These are phyloP conservation scores for Andrena bicolor DNA, from an alignment of 2,888 invertebrate genomes.

Conservation along the genomic window DNA sequence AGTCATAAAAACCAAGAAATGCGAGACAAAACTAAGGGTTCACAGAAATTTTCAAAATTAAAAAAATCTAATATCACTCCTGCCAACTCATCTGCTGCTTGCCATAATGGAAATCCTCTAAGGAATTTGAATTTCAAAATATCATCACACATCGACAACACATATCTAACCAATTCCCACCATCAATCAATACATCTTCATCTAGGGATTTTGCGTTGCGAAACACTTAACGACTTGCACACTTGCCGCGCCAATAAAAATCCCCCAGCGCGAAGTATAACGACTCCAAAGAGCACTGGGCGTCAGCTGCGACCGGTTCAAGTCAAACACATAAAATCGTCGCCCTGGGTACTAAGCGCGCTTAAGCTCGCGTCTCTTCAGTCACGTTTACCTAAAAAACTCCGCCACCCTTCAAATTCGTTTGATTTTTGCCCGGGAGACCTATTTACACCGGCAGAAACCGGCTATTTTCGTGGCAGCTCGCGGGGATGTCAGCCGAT, in stretches of 20 bases:
- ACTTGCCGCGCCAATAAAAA: background rate
- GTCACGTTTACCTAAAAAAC: conserved; percentile 8
- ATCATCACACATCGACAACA: background rate
- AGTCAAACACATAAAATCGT: conserved; percentile 2
- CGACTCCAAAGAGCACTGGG: background rate
- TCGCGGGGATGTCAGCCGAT: background rate
- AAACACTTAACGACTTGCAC: background rate
- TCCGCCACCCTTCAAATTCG: background rate
- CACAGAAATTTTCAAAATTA: background rate
- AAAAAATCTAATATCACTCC: background rate
- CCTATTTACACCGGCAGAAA: conserved; percentile 18
- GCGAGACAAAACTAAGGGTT: background rate
- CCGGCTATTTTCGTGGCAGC: background rate
- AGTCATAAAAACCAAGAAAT: background rate
- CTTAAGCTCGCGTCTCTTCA: background rate
- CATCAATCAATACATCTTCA: background rate
- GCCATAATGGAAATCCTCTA: background rate
- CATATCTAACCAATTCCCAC: background rate
- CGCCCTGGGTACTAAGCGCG: background rate
- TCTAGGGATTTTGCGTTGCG: background rate
- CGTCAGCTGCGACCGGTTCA: background rate
- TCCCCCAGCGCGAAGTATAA: background rate
- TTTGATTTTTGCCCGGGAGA: conserved; percentile 12
- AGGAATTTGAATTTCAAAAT: background rate
- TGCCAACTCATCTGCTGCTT: no score